phyloP scores from a whole-genome alignment of 2,888 invertebrate species.

The Ophonus ardosiacus region DNA sequence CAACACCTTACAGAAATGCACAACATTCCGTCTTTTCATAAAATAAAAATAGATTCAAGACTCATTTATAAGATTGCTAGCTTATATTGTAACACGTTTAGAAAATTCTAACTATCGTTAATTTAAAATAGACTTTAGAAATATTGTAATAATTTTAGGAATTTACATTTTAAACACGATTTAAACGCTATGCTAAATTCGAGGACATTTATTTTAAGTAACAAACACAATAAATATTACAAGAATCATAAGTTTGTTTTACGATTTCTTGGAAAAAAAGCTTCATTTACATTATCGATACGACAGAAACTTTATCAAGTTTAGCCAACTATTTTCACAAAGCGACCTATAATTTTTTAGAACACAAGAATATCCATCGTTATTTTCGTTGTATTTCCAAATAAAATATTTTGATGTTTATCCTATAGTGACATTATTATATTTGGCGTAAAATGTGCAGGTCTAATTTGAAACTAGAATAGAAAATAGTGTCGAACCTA shows the following conservation, averaged over 20 bases:
- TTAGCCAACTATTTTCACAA: no score
- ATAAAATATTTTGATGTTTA: no score
- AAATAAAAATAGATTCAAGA: constrained; percentile 30
- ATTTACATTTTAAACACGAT: constrained; percentile 45
- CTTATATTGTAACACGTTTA: constrained; percentile 35
- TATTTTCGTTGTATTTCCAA: no score
- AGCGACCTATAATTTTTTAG: no score
- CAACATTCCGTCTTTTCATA: constrained; percentile 42
- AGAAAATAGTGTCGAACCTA: no score
- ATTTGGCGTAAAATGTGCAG: no score
- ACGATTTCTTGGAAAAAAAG: neutral
- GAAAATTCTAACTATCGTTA: constrained; percentile 46
- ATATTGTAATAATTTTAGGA: constrained; percentile 41
- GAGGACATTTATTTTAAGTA: neutral
- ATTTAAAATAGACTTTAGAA: constrained; percentile 48
- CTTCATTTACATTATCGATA: no score
- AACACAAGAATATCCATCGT: no score
- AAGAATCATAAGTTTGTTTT: neutral
- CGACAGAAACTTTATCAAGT: no score
- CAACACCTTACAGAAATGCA: constrained; percentile 31
- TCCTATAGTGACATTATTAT: no score
- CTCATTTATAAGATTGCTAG: constrained; percentile 45
- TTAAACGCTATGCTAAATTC: constrained; percentile 4
- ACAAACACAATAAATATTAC: neutral
- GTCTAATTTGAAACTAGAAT: no score